Base-by-base conservation (phyloP, 2,888 invertebrate genomes). In the Oscheius sp. region DNA sequence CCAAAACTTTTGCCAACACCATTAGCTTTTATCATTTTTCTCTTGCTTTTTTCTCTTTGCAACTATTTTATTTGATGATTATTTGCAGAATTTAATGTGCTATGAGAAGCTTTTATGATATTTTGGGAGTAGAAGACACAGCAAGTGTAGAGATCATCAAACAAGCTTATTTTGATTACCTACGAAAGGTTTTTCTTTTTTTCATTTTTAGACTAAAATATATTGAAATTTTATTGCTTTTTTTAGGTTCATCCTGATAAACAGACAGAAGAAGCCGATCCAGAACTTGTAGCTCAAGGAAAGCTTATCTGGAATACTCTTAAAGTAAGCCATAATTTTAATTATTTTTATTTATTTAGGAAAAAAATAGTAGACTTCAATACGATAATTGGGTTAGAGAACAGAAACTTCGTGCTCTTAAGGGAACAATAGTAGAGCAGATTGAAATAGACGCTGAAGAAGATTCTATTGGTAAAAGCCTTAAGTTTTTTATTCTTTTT, bases 51-150 rank as follows among this genome's bases (percentile, higher is more conserved):
- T n/a, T n/a, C n/a, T n/a, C n/a, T n/a, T n/a, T n/a, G n/a, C n/a
- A n/a, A 37, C 37, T 12, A 37, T 37, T 8, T 10, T 10, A 8
- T 12, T 37, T 8, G 8, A 37, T 8, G 12, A 37, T 37, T 37
- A 10, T 37, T 37, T 8, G 12, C 37, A 8, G 37, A 37, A 37
- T 37, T 10, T 10, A 48, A 48, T 48, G 48, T 23, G 20, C 20
- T n/a, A 84, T 84, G 84, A 74, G 73, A 52, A 80, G 73, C 45
- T 84, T 82, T 72, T 84, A 84, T 74, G 76, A 81, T 15, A 76
- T 84, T 25, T 69, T 84, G 17, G 75, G 69, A 48, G 70, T 76
- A 52, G 63, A 70, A 6, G 75, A 75, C 55, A 46, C 46, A 12
- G 73, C 74, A 25, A 39, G 69, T 2, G 63, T 45, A 31, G 77